Evolutionary conservation across 37 sponge, comb jelly and placozoan species (phyloP), one percentile per base, ranked within the genome.

Genomic region (Spongia lamella): DNA sequence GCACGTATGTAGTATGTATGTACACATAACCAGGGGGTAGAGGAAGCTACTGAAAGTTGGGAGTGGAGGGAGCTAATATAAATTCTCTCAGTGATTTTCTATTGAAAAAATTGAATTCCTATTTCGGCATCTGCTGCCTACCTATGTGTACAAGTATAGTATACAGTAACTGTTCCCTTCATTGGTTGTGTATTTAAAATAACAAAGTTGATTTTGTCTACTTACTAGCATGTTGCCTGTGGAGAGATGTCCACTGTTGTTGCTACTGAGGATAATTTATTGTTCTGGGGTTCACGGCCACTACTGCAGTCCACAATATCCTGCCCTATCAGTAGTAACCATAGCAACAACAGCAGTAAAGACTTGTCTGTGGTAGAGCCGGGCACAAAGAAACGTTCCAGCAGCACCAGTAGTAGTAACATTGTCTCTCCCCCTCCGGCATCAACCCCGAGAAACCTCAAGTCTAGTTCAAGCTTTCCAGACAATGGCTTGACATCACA

Each of bases 281-380:
- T 79, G 38, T 14, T 91, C 32, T 95, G 96, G 96, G 96, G 96
- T 15, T 83, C 85, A 32, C 82, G 89, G 15, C 89, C 89, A 13
- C 35, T 84, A 57, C 75, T 77, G 38, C 70, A 53, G 30, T 77
- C 90, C 9, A 80, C 87, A 0, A 68, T 89, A 19, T 26, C 74
- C n/a, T n/a, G n/a, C n/a, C n/a, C n/a, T n/a, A n/a, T n/a, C n/a
- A n/a, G n/a, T n/a, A n/a, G 32, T 63, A 53, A 31, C 71, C 14
- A 59, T 60, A 66, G 57, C 29, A 17, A 63, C 17, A 3, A 14
- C 47, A 43, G 7, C 9, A 9, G 9, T 43, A 9, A 5, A 13
- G 47, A 43, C 9, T 9, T 9, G 5, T 9, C 9, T 5, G 47
- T 13, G 7, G 7, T 13, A 5, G 7, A 5, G 9, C 9, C 47